Evolutionary conservation across 92 coral and sea anemone genomes (phyloP).

Genomic region (Umimayanthus kanabou): DNA sequence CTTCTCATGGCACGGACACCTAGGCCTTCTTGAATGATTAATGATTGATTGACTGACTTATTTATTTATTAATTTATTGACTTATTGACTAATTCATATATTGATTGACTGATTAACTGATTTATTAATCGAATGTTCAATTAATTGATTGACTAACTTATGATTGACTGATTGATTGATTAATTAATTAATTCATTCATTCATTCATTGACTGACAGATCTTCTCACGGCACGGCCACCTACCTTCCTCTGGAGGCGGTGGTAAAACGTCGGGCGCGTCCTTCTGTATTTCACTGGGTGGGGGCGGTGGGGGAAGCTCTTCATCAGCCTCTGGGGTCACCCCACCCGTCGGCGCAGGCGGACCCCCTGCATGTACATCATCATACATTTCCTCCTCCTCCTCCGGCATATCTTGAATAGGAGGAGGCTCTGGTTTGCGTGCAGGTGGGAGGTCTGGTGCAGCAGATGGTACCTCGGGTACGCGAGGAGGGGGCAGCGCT

Average conservation of each 20-base stretch:
- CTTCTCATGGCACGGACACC: no score
- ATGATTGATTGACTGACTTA: no score
- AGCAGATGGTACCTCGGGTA: not conserved
- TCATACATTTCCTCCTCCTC: slow-evolving; percentile 62
- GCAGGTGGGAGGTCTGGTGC: slow-evolving; percentile 20
- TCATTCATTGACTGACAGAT: no score
- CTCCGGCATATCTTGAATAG: slow-evolving; percentile 10
- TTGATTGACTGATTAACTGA: no score
- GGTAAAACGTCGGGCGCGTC: not conserved
- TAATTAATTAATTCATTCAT: no score
- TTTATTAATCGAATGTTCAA: no score
- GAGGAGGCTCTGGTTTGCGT: not conserved
- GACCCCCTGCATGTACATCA: slow-evolving; percentile 24
- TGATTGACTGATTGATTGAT: no score
- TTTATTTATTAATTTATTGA: no score
- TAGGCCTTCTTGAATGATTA: no score
- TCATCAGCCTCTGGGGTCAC: not conserved
- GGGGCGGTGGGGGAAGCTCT: slow-evolving; percentile 16
- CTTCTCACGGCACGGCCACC: not conserved
- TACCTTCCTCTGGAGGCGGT: slow-evolving; percentile 25
- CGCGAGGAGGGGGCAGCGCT: slow-evolving; percentile 12
- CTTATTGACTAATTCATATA: no score
- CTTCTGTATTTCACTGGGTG: slow-evolving; percentile 3
- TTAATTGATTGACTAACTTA: no score
- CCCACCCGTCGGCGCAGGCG: not conserved